Percentiles rank a stretch among this genome's conserved stretches.
Evolutionary conservation across 2,888 invertebrate genomes (phyloP).

Genomic region (Aproaerema taeniolella): DNA sequence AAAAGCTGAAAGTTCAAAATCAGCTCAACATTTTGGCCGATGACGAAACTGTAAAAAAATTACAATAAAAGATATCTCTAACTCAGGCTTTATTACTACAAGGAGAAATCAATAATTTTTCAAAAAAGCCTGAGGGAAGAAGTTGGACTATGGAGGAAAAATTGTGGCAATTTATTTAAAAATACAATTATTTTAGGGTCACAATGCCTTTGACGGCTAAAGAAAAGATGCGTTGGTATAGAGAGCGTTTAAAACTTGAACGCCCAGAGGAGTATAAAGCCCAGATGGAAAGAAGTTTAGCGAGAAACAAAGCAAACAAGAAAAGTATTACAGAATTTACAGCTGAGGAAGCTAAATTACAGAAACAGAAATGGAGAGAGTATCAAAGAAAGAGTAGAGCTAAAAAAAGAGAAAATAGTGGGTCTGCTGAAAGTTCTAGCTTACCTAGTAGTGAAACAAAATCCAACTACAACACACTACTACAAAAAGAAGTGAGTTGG

Average conservation of each 20-base stretch:
- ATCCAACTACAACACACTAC: background rate
- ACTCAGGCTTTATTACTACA: no score
- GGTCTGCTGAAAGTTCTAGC: background rate
- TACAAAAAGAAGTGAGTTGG: constrained; percentile 4
- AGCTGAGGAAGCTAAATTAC: background rate
- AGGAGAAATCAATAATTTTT: no score
- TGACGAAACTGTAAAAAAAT: no score
- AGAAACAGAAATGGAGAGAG: background rate
- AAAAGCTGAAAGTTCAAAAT: no score
- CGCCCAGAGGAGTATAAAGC: background rate
- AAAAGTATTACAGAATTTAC: background rate
- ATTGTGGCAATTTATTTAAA: no score
- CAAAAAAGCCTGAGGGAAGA: no score
- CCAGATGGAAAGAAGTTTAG: background rate
- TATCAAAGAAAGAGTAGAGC: background rate
- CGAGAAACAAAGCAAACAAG: background rate
- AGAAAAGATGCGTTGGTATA: background rate
- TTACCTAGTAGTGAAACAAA: background rate
- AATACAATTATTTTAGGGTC: background rate
- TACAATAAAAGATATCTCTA: no score
- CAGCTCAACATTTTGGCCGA: no score
- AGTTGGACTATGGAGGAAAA: no score
- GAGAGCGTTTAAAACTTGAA: background rate
- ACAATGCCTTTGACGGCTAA: background rate
- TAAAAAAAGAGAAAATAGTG: background rate